Base-by-base conservation (phyloP, 2,888 invertebrate genomes). In the Eilema caniola region DNA sequence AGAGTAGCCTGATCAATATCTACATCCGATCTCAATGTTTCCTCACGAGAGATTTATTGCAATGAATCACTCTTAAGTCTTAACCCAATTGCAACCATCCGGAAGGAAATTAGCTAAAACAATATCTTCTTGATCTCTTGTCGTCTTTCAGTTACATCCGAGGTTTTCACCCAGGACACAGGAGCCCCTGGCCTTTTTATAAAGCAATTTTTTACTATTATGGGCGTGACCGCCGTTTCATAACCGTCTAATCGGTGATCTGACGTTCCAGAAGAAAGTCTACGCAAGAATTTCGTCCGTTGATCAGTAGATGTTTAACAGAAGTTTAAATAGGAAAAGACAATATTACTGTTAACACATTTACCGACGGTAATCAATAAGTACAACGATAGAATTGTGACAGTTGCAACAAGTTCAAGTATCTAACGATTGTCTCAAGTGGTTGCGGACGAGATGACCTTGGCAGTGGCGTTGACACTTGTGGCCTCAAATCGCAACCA, bases 381-480 rank as follows among this genome's bases (percentile, higher is more conserved):
- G 59, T 14, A 65, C 7, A 67, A 67, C 61, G 79, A 74, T 83
- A 75, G 76, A 70, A 71, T 69, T 79, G 28, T 72, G 76, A 82
- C 74, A 80, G 82, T 84, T 88, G 89, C 87, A 89, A 78, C 79
- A 80, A 85, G 80, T 75, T 70, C 75, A 81, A 86, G 84, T 86
- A 81, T 82, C 82, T 83, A 65, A 41, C 59, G 25, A 86, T 85
- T 83, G 85, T 85, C 86, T 83, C 83, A 80, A 80, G 83, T 83
- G 82, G 83, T 84, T 85, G 82, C 89, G 89, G 86, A 83, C 88
- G 85, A 79, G 76, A 62, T 85, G 94, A 90, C 95, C 94, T 94
- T 94, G 95, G 87, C 90, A 87, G 86, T 91, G 93, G 90, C 94
- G 92, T 93, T 95, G 94, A 95, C 94, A 93, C 86, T 85, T 77